Evolutionary conservation across 2,113 vertebrate genomes (phyloP), one percentile per base, ranked within the genome.

Genomic region (Mesembrinibis cayennensis): DNA sequence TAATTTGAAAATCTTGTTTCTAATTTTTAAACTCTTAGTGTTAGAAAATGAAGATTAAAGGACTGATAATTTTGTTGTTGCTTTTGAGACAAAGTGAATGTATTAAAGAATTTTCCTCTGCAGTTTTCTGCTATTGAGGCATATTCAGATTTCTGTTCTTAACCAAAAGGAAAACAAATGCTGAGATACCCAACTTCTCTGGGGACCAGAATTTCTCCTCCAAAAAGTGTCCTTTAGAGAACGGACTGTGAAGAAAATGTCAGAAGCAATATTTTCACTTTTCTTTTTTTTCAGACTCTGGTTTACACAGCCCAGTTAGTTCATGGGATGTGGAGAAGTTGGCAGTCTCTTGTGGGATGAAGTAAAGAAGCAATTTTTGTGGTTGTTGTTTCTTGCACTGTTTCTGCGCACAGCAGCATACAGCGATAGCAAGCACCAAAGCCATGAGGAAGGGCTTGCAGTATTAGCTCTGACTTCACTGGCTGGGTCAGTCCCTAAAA

Each of bases 151-250:
- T 89, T 80, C 56, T 63, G 23, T 77, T 47, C 49, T 67, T n/a
- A 67, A 55, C 6, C 40, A 92, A 49, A 81, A 86, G 15, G n/a
- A 89, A 91, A 74, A 74, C 40, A 73, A 92, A 78, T 59, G n/a
- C 9, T 0, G 5, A 63, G 38, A 66, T 44, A 6, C 10, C 11
- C 12, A 58, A 0, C 38, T 59, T 50, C 79, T 89, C 42, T 67
- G 32, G 36, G 20, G 69, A 32, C 25, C 21, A 9, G 47, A 17
- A 44, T 49, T 89, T 87, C 55, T 89, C 38, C n/a, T 84, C 55
- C 34, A 22, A 13, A 19, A n/a, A 61, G 26, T 2, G 13, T n/a
- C 52, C 32, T 59, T 89, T 34, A 34, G 80, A 63, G 58, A 16
- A 29, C 17, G 61, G 69, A 34, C 32, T 30, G 69, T 38, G 36